Percentiles rank a stretch among this genome's conserved stretches.
These are phyloP conservation scores for Luperina nickerlii DNA, from an alignment of 2,888 invertebrate species.

Conservation along the genomic window DNA sequence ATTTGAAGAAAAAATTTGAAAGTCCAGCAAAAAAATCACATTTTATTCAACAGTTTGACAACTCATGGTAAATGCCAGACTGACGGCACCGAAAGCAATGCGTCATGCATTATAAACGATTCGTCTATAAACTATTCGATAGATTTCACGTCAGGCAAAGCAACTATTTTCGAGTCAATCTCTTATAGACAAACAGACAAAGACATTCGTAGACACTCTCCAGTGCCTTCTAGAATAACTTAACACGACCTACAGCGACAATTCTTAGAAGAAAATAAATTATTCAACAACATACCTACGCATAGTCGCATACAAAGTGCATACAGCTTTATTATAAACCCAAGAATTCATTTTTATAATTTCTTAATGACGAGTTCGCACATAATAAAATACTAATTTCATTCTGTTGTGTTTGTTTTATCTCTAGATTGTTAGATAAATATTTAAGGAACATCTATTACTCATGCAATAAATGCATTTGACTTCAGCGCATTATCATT, in stretches of 20 bases:
- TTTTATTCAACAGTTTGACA: not conserved
- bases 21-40: not conserved
- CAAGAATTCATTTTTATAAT: constrained; percentile 51
- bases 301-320: constrained; percentile 47
- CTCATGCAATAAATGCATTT: constrained; percentile 32
- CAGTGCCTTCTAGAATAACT: constrained; percentile 48
- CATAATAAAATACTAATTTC: constrained; percentile 51
- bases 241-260: constrained; percentile 54
- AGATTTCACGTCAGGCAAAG: constrained; percentile 34
- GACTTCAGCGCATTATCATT: constrained; percentile 31
- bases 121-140: constrained; percentile 32
- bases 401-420: constrained; percentile 41
- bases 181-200: constrained; percentile 36
- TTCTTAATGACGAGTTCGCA: constrained; percentile 43
- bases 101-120: constrained; percentile 23
- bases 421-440: constrained; percentile 47
- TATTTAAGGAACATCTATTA: constrained; percentile 45
- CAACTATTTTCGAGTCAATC: constrained; percentile 32
- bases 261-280: constrained; percentile 57
- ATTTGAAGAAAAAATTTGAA: not conserved
- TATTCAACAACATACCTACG: constrained; percentile 49
- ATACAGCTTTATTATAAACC: constrained; percentile 46
- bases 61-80: constrained; percentile 25
- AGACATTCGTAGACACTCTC: constrained; percentile 51
- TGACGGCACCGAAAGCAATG: constrained; percentile 14